A percentile compares a stretch with the other conserved stretches of the same genome.
These are phyloP conservation scores for Drosophila hydei DNA, from an alignment of 1,140 invertebrate genomes.

Conservation along the genomic window DNA sequence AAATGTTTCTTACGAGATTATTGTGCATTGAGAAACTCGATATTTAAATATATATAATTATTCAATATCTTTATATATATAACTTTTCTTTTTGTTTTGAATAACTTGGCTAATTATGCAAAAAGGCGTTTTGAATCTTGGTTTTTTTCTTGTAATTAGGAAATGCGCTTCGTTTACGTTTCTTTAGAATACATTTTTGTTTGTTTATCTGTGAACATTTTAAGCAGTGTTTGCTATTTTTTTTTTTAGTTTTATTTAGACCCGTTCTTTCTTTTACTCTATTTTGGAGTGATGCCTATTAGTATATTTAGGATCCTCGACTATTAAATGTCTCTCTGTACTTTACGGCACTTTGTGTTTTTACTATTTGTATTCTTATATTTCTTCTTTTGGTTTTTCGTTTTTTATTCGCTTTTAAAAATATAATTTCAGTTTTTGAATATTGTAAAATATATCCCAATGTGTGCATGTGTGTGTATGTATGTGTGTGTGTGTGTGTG, in stretches of 20 bases:
- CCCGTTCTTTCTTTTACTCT: not conserved
- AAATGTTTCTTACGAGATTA: constrained; percentile 33
- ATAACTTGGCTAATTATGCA: constrained; percentile 5
- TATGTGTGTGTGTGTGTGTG: constrained; percentile 27
- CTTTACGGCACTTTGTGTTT: constrained; percentile 46
- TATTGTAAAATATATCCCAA: constrained; percentile 61
- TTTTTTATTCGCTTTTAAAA: constrained; percentile 35
- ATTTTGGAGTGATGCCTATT: not conserved
- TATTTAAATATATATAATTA: not conserved
- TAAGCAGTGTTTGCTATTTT: constrained; percentile 2
- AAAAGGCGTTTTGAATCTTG: not conserved
- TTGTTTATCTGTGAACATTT: constrained; percentile 4
- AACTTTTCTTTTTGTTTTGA: not conserved
- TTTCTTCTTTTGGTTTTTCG: not conserved
- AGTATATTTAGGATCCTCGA: constrained; percentile 10
- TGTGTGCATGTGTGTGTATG: constrained; percentile 42
- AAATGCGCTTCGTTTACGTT: not conserved
- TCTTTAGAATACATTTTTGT: not conserved
- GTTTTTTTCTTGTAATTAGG: not conserved
- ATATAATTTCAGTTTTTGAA: constrained; percentile 56
- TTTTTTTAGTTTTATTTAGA: not conserved
- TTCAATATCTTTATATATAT: not conserved
- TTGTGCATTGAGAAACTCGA: constrained; percentile 27
- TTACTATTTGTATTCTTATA: not conserved
- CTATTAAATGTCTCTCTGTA: constrained; percentile 29